Base-by-base conservation (phyloP, 2,888 invertebrate genomes). In the Epistrophella euchroma region DNA sequence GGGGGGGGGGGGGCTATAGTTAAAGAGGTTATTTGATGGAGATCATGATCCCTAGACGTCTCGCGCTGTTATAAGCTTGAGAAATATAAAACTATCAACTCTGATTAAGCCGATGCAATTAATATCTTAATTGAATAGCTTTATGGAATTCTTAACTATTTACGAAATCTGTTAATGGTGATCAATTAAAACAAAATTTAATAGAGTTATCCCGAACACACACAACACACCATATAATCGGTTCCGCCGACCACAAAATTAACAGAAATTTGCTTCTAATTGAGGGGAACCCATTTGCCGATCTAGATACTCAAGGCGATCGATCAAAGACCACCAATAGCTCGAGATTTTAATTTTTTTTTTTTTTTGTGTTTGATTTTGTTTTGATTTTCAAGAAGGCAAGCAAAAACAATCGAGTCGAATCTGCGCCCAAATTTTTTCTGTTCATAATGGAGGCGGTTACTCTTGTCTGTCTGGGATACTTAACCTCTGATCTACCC, bases 181-280 rank as follows among this genome's bases (percentile, higher is more conserved):
- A 78, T 71, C 82, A 82, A 82, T 82, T 74, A 82, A 82, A 68
- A 66, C 64, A 55, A 35, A 71, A 50, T 58, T 86, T 82, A 82
- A 82, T 86, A 82, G 82, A 86, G 82, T 78, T 86, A 82, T 82
- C 58, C 56, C 56, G 15, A 80, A 72, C 15, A 40, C 19, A 60
- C 37, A 40, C 17, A 17, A 17, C 2, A 50, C 22, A 50, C 1
- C 9, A 64, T 40, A 58, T 76, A 88, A 84, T 56, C 70, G 84
- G 76, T 77, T 77, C 75, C 74, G 85, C 77, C 78, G 85, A 88
- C 84, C 88, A 89, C 88, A 89, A 89, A 90, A 89, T 90, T 89
- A 88, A 89, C 90, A 90, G 89, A 90, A 90, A 90, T 90, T 90
- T 88, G 88, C 75, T 86, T 82, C 87, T 88, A 87, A 88, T 88